Percentiles rank a stretch among this genome's conserved stretches.
Conservation (phyloP, 2,113 vertebrate species). For the Proterorhinus semilunaris region DNA sequence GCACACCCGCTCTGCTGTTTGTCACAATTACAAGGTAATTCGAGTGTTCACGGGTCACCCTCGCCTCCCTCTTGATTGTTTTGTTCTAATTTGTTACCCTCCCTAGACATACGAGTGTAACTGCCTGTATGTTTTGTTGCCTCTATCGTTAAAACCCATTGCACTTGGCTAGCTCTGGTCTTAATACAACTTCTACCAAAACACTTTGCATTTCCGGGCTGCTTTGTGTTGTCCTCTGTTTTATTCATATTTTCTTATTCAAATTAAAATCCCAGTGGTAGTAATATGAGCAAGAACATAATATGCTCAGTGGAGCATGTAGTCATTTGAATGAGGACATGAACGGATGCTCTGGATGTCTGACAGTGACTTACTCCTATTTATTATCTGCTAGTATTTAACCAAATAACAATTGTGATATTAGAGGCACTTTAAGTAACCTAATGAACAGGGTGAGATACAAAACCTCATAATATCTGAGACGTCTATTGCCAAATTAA, state of each 20-base stretch:
- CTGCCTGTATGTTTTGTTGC: not conserved
- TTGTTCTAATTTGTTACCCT: not conserved
- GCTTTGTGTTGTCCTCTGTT: not conserved
- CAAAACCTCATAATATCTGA: no score
- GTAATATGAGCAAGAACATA: not conserved
- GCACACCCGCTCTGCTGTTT: conserved; percentile 8
- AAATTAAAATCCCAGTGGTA: not conserved
- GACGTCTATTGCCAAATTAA: no score
- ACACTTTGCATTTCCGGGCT: not conserved
- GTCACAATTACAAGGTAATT: conserved; percentile 16
- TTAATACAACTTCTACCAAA: not conserved
- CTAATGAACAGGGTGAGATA: not conserved
- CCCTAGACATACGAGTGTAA: not conserved
- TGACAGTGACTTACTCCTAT: not conserved
- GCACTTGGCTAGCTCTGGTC: no score
- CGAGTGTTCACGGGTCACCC: not conserved
- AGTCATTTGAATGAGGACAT: conserved; percentile 8
- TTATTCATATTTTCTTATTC: not conserved
- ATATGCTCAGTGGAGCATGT: not conserved
- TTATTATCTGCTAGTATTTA: not conserved
- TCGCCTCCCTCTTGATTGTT: not conserved
- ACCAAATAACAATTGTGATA: not conserved
- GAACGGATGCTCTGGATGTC: not conserved
- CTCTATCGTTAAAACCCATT: not conserved
- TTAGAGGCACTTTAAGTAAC: not conserved